Evolutionary conservation across 2,888 invertebrate species (phyloP).

Genomic region (Eueremaeus valkanovi): DNA sequence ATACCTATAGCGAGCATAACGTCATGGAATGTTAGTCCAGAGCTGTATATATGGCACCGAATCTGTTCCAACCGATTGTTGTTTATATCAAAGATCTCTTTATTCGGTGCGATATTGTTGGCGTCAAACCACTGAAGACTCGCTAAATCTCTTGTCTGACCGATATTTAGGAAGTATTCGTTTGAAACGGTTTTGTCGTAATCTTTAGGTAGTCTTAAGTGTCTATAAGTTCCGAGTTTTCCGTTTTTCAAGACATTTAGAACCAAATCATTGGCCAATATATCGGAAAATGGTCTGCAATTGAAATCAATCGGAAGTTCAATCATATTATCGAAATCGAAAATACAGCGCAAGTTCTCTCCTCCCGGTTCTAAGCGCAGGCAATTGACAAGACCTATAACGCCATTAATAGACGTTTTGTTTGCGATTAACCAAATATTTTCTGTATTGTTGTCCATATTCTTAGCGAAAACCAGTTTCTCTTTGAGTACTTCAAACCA

Average conservation of each 20-base stretch:
- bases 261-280: slow-evolving; percentile 13
- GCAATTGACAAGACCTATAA: slow-evolving; percentile 85
- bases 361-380: slow-evolving; percentile 87
- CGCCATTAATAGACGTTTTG: slow-evolving; percentile 62
- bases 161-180: slow-evolving; percentile 88
- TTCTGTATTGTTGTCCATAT: slow-evolving; percentile 8
- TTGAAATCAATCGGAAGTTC: not conserved
- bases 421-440: slow-evolving; percentile 61
- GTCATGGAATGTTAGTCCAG: slow-evolving; percentile 57
- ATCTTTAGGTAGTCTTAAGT: slow-evolving; percentile 11
- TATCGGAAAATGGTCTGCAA: not conserved
- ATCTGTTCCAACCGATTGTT: slow-evolving; percentile 53
- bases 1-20: slow-evolving; percentile 63
- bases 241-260: slow-evolving; percentile 29
- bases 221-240: slow-evolving; percentile 49
- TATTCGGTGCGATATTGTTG: slow-evolving; percentile 64
- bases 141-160: slow-evolving; percentile 88
- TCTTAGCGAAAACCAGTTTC: not conserved
- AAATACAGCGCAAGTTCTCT: slow-evolving; percentile 40
- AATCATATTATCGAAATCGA: slow-evolving; percentile 2
- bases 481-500: slow-evolving; percentile 16
- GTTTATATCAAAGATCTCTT: not conserved
- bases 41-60: slow-evolving; percentile 53
- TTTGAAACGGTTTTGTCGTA: slow-evolving; percentile 51
- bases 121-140: slow-evolving; percentile 91